Evolutionary conservation across 2,888 invertebrate genomes (phyloP).

Genomic region (Hydropsyche betteni): DNA sequence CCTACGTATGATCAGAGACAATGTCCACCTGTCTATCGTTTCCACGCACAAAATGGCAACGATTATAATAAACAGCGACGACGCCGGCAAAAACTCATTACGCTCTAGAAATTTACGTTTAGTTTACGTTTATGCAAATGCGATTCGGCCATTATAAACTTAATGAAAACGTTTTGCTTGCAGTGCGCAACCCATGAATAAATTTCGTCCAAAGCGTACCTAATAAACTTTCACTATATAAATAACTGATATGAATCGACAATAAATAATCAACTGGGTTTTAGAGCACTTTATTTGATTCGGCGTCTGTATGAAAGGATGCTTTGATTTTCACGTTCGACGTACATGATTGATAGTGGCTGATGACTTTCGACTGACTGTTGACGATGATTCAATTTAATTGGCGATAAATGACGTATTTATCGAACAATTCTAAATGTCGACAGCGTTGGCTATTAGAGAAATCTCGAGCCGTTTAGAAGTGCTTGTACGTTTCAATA

Average conservation of each 20-base stretch:
- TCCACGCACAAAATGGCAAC: not conserved
- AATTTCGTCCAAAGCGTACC: too few relatives aligned
- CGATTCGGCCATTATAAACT: not conserved
- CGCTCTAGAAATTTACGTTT: constrained; percentile 14
- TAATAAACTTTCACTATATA: too few relatives aligned
- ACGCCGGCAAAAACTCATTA: not conserved
- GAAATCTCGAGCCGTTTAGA: not conserved
- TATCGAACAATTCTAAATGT: not conserved
- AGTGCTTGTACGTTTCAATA: not conserved
- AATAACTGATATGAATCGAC: too few relatives aligned
- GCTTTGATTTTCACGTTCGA: too few relatives aligned
- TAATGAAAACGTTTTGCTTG: too few relatives aligned
- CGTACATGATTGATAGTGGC: constrained; percentile 2
- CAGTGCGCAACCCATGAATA: too few relatives aligned
- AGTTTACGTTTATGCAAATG: constrained; percentile 24
- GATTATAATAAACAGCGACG: constrained; percentile 8
- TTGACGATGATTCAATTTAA: constrained; percentile 28
- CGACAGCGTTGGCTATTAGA: constrained; percentile 17
- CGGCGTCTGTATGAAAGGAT: too few relatives aligned
- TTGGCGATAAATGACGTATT: constrained; percentile 26
- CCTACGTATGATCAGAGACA: not conserved
- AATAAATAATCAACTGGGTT: too few relatives aligned
- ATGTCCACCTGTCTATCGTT: not conserved
- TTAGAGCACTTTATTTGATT: too few relatives aligned
- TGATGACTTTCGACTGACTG: not conserved